phyloP scores from a whole-genome alignment of 2,797 vertebrate species.

The Syncerus caffer region DNA sequence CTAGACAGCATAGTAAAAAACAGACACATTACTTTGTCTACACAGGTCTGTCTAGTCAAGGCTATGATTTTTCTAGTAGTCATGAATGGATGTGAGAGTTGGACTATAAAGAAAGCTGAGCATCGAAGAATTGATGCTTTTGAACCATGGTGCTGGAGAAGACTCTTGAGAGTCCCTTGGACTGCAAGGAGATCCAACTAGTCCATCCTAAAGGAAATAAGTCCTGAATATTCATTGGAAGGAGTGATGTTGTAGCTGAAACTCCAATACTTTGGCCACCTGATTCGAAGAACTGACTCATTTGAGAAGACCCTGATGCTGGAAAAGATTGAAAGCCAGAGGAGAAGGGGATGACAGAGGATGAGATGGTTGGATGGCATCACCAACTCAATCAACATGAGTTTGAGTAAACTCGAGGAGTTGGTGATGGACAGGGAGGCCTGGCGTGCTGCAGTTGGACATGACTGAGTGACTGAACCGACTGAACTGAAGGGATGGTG shows the following conservation, averaged over 20 bases:
- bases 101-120: background rate
- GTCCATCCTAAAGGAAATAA: background rate
- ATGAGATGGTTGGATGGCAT: background rate
- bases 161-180: background rate
- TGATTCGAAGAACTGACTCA: background rate
- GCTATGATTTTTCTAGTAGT: background rate
- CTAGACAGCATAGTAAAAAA: background rate
- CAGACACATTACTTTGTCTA: background rate
- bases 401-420: background rate
- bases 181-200: background rate
- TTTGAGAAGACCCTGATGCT: background rate
- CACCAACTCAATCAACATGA: rapidly evolving
- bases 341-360: background rate
- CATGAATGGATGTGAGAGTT: background rate
- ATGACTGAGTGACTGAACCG: background rate
- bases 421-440: background rate
- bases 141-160: background rate
- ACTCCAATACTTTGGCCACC: background rate
- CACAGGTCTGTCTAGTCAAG: background rate
- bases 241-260: background rate
- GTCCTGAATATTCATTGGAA: background rate
- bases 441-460: background rate
- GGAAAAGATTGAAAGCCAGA: background rate
- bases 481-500: background rate
- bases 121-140: rapidly evolving